Evolutionary conservation across 1,140 invertebrate genomes (phyloP).

Genomic region (Hydropsyche tenuis): DNA sequence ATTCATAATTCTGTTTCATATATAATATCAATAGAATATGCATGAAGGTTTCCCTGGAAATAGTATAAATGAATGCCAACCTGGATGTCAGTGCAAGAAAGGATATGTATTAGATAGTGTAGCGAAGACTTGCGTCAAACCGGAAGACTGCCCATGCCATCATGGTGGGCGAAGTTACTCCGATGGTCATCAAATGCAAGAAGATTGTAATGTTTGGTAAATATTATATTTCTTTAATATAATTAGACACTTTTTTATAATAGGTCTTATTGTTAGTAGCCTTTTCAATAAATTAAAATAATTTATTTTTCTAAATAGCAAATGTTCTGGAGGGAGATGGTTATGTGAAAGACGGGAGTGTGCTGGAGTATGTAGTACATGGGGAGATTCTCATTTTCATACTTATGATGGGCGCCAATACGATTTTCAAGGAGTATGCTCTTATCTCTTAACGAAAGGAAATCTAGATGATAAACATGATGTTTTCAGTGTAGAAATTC

Average conservation of each 20-base stretch:
- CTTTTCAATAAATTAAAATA: not conserved
- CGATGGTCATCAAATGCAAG: constrained; percentile 76
- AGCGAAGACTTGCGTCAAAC: constrained; percentile 72
- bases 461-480: constrained; percentile 64
- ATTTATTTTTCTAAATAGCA: constrained; percentile 57
- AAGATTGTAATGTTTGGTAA: constrained; percentile 86
- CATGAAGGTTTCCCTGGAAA: constrained; percentile 60
- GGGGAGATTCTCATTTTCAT: constrained; percentile 87
- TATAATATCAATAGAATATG: constrained; percentile 69
- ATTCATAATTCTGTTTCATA: constrained; percentile 11
- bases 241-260: too few species aligned
- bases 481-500: constrained; percentile 73
- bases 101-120: constrained; percentile 76
- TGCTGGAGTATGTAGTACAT: constrained; percentile 75
- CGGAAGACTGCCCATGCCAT: constrained; percentile 82
- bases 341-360: constrained; percentile 70
- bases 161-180: constrained; percentile 83
- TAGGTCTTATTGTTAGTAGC: not conserved
- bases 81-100: constrained; percentile 79
- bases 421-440: constrained; percentile 88
- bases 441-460: constrained; percentile 83
- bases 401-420: constrained; percentile 85
- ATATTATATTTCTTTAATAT: constrained; percentile 34
- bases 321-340: constrained; percentile 73
- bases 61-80: constrained; percentile 67